A percentile compares a stretch with the other conserved stretches of the same genome.
Evolutionary conservation across 2,797 vertebrate species (phyloP).

Genomic region (Xiphorhynchus erythropygius): DNA sequence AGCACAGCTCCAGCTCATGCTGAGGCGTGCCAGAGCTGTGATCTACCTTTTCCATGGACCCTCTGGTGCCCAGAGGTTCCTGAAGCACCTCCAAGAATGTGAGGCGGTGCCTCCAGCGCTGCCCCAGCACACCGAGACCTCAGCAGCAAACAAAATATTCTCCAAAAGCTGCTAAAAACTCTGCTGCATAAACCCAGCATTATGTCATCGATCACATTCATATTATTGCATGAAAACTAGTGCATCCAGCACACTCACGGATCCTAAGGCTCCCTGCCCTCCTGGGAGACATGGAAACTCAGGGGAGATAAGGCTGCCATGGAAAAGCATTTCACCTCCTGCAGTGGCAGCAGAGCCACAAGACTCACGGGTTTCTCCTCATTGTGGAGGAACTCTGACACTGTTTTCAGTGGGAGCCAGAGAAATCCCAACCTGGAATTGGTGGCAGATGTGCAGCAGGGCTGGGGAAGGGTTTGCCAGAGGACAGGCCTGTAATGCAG

Average conservation of each 20-base stretch:
- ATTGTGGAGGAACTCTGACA: fast-evolving
- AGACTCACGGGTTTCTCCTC: not conserved
- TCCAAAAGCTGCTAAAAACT: not conserved
- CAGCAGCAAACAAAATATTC: not conserved
- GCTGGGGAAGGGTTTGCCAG: not conserved
- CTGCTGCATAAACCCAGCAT: not conserved
- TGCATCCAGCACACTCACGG: fast-evolving
- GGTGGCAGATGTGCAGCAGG: not conserved
- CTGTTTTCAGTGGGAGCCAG: not conserved
- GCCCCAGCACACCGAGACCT: not conserved
- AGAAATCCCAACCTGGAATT: not conserved
- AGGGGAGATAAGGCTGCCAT: fast-evolving
- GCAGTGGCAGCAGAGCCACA: not conserved
- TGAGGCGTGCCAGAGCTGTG: not conserved
- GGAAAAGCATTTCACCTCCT: not conserved
- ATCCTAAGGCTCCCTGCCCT: not conserved
- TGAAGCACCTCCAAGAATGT: not conserved
- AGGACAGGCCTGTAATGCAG: not conserved
- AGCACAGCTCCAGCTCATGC: not conserved
- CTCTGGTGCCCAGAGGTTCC: fast-evolving
- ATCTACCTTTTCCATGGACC: not conserved
- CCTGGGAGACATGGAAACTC: not conserved
- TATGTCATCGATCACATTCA: fast-evolving
- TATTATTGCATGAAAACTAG: not conserved
- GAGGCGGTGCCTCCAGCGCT: not conserved